Evolutionary conservation across 2,888 invertebrate genomes (phyloP).

Genomic region (Perithous albicinctus): DNA sequence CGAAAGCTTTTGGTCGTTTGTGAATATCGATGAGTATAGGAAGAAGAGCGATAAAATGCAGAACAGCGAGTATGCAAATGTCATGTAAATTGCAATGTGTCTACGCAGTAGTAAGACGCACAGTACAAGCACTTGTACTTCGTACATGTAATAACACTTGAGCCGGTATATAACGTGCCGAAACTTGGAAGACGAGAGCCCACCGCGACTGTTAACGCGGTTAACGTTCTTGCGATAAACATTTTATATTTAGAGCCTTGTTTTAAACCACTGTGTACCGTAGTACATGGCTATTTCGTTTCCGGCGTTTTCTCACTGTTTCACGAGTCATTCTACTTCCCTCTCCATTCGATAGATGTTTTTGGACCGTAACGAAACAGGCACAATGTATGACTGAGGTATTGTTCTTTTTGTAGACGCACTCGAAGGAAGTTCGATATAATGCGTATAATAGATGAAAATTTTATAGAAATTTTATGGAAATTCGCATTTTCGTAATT

Average conservation of each 20-base stretch:
- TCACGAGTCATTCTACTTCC: conserved; percentile 38
- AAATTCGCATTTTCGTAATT: too few relatives aligned
- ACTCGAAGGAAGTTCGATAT: conserved; percentile 4
- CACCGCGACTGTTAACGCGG: conserved; percentile 55
- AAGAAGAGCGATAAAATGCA: background rate
- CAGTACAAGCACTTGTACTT: background rate
- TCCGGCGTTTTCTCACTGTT: conserved; percentile 55
- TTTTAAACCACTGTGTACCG: conserved; percentile 37
- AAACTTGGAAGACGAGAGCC: conserved; percentile 38
- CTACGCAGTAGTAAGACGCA: background rate
- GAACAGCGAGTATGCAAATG: background rate
- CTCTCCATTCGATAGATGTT: conserved; percentile 46
- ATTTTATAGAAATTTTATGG: too few relatives aligned
- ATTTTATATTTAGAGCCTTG: conserved; percentile 62
- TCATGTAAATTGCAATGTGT: background rate
- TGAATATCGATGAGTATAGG: conserved; percentile 5
- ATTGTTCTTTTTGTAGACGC: background rate
- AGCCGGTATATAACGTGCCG: conserved; percentile 15
- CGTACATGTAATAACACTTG: background rate
- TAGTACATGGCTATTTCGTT: conserved; percentile 53
- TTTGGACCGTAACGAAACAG: conserved; percentile 55
- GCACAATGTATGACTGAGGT: conserved; percentile 6
- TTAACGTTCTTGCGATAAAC: conserved; percentile 63
- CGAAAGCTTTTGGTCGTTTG: background rate
- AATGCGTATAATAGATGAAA: background rate